phyloP scores from a whole-genome alignment of 2,888 invertebrate species.

The Calephelis perditalis region DNA sequence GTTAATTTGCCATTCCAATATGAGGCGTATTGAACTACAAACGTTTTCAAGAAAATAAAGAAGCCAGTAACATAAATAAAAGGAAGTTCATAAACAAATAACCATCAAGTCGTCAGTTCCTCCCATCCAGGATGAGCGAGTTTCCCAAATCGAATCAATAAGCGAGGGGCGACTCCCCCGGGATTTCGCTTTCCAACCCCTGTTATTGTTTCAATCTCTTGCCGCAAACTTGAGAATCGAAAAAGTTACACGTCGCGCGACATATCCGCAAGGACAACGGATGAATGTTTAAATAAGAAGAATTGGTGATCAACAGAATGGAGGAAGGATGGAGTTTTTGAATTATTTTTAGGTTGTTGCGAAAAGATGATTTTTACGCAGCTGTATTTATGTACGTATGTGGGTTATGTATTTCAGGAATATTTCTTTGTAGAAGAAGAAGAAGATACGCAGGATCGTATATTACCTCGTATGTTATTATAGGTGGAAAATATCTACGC shows the following conservation, averaged over 20 bases:
- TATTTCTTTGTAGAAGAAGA: too few relatives aligned
- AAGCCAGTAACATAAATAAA: neutral
- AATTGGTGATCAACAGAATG: too few relatives aligned
- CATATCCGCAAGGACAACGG: neutral
- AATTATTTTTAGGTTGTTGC: too few relatives aligned
- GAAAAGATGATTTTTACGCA: too few relatives aligned
- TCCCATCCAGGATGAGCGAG: conserved; percentile 41
- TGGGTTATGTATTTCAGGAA: too few relatives aligned
- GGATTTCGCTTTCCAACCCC: conserved; percentile 12
- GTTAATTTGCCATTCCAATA: too few relatives aligned
- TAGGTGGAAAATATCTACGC: too few relatives aligned
- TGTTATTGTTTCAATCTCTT: conserved; percentile 21
- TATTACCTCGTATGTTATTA: too few relatives aligned
- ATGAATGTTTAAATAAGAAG: too few relatives aligned
- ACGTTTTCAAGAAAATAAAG: neutral
- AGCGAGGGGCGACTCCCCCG: conserved; percentile 14
- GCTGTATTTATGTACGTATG: too few relatives aligned
- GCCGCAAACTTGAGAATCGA: conserved; percentile 19
- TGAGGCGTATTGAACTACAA: conserved; percentile 4
- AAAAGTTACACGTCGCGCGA: conserved; percentile 13
- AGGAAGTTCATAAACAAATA: conserved; percentile 10
- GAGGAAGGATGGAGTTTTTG: too few relatives aligned
- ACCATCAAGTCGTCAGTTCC: conserved; percentile 40
- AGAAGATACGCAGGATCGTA: too few relatives aligned
- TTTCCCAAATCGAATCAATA: conserved; percentile 64